Base-by-base conservation (phyloP, 2,113 vertebrate genomes). In the Ctenomys sociabilis region DNA sequence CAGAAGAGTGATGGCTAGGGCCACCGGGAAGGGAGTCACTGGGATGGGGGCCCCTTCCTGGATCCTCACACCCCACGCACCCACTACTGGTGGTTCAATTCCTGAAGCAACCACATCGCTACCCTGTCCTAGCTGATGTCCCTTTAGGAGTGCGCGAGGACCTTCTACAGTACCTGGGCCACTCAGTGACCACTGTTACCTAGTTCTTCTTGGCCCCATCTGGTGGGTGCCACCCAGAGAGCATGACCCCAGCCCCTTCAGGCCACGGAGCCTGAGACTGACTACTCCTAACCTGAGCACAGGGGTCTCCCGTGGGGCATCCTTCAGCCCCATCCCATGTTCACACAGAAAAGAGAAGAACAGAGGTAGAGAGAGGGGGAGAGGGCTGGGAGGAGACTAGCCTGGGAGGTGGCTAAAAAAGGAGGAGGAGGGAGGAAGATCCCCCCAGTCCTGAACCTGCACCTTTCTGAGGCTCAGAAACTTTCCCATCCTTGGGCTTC, bases 351-450 rank as follows among this genome's bases (percentile, higher is more conserved):
- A 52, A 52, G 57, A 24, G 26, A 8, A 63, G 22, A 28, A 28
- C 45, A 72, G 54, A 21, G 30, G 1, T 1, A 12, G 0, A 8
- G 14, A 3, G 19, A 14, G n/a, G 30, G 72, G 14, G 22, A 1
- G 10, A 9, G 30, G 12, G 8, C 37, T 19, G 21, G 28, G 43
- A 49, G 14, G 11, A n/a, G n/a, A n/a, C n/a, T n/a, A n/a, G n/a
- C n/a, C n/a, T n/a, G 37, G 26, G 40, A 24, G 73, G 73, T 0
- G 2, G 24, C 40, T 16, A 26, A n/a, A 78, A 4, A 32, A 19
- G 64, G 28, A 59, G 68, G 14, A 9, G 49, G 49, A 49, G 10
- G 40, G 11, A 35, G 28, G 45, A 37, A 24, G 40, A 1, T 43
- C 22, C 13, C 61, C 24, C 37, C 0, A 7, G 7, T 21, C 32